Evolutionary conservation across 2,888 invertebrate genomes (phyloP).

Genomic region (Mesopsocus fuscifrons): DNA sequence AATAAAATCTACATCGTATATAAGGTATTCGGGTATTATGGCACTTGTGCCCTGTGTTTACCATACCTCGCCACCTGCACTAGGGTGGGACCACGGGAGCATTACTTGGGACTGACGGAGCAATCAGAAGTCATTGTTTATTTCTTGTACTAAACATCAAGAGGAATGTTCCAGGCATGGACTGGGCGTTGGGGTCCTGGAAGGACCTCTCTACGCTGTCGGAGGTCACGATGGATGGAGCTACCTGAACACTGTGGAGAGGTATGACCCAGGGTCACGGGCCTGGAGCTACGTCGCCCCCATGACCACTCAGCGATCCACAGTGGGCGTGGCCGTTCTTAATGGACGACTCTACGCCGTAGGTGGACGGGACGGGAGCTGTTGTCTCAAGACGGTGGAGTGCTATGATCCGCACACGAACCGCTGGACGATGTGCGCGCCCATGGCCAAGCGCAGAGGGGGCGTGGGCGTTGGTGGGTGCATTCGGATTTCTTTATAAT

Average conservation of each 20-base stretch:
- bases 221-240: slow-evolving; percentile 95
- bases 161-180: slow-evolving; percentile 23
- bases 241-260: slow-evolving; percentile 81
- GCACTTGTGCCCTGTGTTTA: too few relatives aligned
- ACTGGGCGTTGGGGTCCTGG: slow-evolving; percentile 46
- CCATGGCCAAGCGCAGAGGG: slow-evolving; percentile 71
- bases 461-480: slow-evolving; percentile 54
- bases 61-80: too few relatives aligned
- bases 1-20: too few relatives aligned
- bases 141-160: too few relatives aligned
- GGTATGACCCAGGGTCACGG: slow-evolving; percentile 75
- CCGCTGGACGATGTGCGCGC: slow-evolving; percentile 67
- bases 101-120: too few relatives aligned
- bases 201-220: slow-evolving; percentile 78
- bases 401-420: slow-evolving; percentile 54
- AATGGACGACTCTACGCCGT: slow-evolving; percentile 74
- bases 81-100: too few relatives aligned
- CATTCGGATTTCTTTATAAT: slow-evolving; percentile 2
- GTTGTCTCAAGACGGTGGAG: slow-evolving; percentile 79
- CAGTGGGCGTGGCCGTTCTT: slow-evolving; percentile 78
- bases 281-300: slow-evolving; percentile 82
- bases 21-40: too few relatives aligned
- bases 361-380: slow-evolving; percentile 81
- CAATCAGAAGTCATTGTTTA: too few relatives aligned
- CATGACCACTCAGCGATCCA: slow-evolving; percentile 75